phyloP scores from a whole-genome alignment of 2,888 invertebrate genomes.

The Eurytoma adleriae region DNA sequence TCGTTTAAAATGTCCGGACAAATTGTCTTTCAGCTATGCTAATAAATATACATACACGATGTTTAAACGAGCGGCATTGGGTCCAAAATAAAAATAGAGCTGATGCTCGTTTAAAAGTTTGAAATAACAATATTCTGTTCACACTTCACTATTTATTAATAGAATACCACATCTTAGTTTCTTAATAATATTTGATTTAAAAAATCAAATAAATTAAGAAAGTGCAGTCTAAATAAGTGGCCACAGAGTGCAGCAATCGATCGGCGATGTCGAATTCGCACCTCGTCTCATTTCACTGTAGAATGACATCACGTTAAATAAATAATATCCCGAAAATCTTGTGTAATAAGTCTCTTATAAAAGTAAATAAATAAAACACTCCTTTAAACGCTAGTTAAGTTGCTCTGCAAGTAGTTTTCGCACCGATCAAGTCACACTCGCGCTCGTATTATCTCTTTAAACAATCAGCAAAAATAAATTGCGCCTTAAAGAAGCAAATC shows the following conservation, averaged over 20 bases:
- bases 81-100: slow-evolving; percentile 38
- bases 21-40: neutral
- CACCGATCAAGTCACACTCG: too few species aligned
- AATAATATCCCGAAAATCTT: too few species aligned
- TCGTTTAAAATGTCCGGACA: neutral
- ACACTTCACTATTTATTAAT: neutral
- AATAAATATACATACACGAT: slow-evolving; percentile 24
- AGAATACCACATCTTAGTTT: neutral
- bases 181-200: neutral
- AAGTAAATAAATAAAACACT: too few species aligned
- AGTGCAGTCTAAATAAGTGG: too few species aligned
- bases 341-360: too few species aligned
- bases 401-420: too few species aligned
- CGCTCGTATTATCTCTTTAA: neutral
- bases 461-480: slow-evolving; percentile 7
- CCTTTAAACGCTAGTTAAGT: too few species aligned
- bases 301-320: too few species aligned
- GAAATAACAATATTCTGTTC: neutral
- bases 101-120: slow-evolving; percentile 8
- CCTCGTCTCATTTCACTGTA: too few species aligned
- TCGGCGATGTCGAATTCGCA: too few species aligned
- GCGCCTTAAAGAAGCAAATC: neutral
- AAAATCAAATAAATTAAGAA: too few species aligned
- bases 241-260: too few species aligned
- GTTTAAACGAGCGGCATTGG: neutral